Percentiles rank a stretch among this genome's conserved stretches.
Evolutionary conservation across 2,888 invertebrate genomes (phyloP).

Genomic region (Drosophila neutralis): DNA sequence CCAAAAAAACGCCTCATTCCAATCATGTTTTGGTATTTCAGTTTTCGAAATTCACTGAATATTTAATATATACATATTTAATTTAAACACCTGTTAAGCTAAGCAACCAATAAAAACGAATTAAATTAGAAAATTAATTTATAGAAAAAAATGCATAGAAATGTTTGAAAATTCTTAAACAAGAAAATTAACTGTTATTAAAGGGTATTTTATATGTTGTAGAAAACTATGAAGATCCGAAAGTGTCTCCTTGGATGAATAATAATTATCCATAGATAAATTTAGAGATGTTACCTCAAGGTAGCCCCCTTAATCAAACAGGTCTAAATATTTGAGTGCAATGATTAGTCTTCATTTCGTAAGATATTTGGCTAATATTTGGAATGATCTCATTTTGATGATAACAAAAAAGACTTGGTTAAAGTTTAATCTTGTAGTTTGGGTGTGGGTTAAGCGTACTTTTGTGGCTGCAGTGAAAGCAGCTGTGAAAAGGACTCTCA

Average conservation of each 20-base stretch:
- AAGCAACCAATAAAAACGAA: slow-evolving; percentile 35
- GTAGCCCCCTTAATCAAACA: slow-evolving; percentile 20
- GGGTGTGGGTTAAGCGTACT: slow-evolving; percentile 8
- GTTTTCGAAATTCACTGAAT: not conserved
- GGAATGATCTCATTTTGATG: slow-evolving; percentile 3
- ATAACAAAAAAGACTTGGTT: slow-evolving; percentile 32
- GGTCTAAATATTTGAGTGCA: not conserved
- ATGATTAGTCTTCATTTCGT: slow-evolving; percentile 40
- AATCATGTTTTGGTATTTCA: not conserved
- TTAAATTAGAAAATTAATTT: slow-evolving; percentile 13
- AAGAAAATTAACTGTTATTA: not conserved
- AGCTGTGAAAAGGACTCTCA: slow-evolving; percentile 41
- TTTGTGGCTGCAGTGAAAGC: slow-evolving; percentile 53
- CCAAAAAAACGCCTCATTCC: slow-evolving; percentile 11
- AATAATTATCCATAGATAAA: not conserved
- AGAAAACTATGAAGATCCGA: not conserved
- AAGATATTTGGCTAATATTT: not conserved
- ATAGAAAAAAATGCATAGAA: no score
- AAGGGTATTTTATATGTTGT: not conserved
- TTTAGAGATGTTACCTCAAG: not conserved
- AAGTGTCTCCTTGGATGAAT: not conserved
- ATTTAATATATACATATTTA: not conserved
- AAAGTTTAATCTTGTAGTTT: slow-evolving; percentile 33
- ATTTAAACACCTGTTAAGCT: slow-evolving; percentile 6
- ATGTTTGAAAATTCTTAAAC: not conserved